These are phyloP conservation scores for Sula dactylatra DNA, from an alignment of 2,113 vertebrate genomes.

Conservation along the genomic window DNA sequence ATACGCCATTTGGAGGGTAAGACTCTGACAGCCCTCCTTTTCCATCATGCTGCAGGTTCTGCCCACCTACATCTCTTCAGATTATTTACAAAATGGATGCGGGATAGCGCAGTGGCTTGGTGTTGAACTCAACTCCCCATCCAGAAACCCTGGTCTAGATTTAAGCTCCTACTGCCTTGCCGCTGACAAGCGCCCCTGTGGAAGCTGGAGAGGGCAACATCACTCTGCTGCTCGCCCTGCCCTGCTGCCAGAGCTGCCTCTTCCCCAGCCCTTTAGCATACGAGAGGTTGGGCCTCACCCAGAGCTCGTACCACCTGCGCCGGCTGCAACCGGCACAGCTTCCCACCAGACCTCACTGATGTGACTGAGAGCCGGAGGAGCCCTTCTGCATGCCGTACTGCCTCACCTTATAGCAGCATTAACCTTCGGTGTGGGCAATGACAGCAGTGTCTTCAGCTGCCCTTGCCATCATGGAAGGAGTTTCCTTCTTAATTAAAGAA, in stretches of 20 bases:
- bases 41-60: rapidly evolving
- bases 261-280: not conserved
- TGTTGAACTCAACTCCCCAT: not conserved
- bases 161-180: not conserved
- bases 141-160: not conserved
- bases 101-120: not conserved
- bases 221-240: not conserved
- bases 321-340: not conserved
- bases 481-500: not conserved
- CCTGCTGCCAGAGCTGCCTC: not conserved
- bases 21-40: not conserved
- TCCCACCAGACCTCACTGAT: not conserved
- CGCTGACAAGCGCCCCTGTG: not conserved
- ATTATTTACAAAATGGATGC: not conserved
- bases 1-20: not conserved
- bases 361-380: not conserved
- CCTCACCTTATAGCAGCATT: not conserved
- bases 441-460: not conserved
- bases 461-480: not conserved
- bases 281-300: not conserved
- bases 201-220: not conserved
- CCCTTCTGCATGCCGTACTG: rapidly evolving
- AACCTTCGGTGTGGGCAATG: not conserved
- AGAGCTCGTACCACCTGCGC: rapidly evolving
- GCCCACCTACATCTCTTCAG: not conserved